Base-by-base conservation (phyloP, 2,797 vertebrate species). In the Protonibea diacanthus region DNA sequence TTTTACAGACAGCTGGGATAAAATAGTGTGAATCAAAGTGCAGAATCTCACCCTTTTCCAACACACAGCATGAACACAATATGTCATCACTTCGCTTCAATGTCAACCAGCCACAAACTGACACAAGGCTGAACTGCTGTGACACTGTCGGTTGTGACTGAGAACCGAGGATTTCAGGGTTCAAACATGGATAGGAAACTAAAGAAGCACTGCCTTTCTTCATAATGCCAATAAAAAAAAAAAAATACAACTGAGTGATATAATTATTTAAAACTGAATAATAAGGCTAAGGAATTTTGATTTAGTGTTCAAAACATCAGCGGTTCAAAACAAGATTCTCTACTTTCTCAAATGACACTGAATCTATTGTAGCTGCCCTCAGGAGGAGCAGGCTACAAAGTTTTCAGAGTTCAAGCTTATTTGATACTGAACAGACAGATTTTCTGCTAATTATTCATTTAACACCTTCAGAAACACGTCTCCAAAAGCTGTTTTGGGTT, bases 11-110 rank as follows among this genome's bases (percentile, higher is more conserved):
- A 45, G 40, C 52, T 23, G 60, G 48, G 27, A 20, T 20, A 15
- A 57, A 64, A 38, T 0, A 4, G 29, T 27, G 58, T 38, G 33
- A 38, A 38, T 38, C 33, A 38, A 38, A 38, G 33, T 48, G 21
- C 40, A 61, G 25, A 25, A 33, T 61, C 56, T 59, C 47, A 5
- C 33, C 25, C 21, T 79, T 33, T 58, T 44, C 42, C 15, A 47
- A 82, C 40, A 14, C 38, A 72, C 57, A 58, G 56, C 61, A 55
- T n/a, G 64, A 65, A 45, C 6, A 47, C 13, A 40, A 29, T 3
- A 9, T 44, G 42, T 33, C 33, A 33, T 8, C 33, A 8, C 33
- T 38, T 38, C 48, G 29, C 52, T 68, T 52, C 3, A 51, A 20
- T 52, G 51, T 62, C 45, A 73, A 72, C 57, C 49, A 13, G 58